Evolutionary conservation across 2,113 vertebrate species (phyloP), one percentile per base, ranked within the genome.

Genomic region (Potamarius usumacintae): DNA sequence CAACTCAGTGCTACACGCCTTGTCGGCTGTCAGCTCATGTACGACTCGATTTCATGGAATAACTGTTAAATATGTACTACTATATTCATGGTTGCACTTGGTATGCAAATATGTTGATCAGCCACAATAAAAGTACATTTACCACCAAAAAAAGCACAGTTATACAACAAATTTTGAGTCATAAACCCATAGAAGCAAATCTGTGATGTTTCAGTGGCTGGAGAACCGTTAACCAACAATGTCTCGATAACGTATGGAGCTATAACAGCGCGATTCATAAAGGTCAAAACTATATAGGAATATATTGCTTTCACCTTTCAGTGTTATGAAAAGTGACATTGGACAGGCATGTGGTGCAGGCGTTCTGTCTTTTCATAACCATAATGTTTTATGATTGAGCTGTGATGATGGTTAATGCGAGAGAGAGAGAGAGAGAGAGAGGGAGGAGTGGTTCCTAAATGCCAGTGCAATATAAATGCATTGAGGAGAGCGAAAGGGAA

Each of bases 391-490:
- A 91, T 91, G 90, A 89, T 92, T 85, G 92, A 92, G 94, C 92
- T 94, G 93, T 89, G 92, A 89, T 92, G 93, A 92, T 93, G 91
- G 92, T 91, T 93, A 91, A 94, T 90, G 92, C n/a, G 74, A 90
- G 88, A 85, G 63, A 69, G 89, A 87, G 84, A 91, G 15, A 82
- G 18, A 48, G 48, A 86, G 27, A 79, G 83, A 91, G 92, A 90
- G 42, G 4, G 42, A 89, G 91, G 91, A 87, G 81, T 63, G 84
- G 77, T 74, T 93, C 91, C 90, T 86, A 95, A 95, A 96, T 95
- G 95, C 91, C 94, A 95, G 92, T 90, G 92, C 60, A 84, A 93
- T 89, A 88, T 86, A 82, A 92, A 93, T 89, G 93, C 92, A 93
- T 89, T 90, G 92, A 93, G 89, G 90, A 92, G 90, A 90, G 94